Evolutionary conservation across 2,113 vertebrate species (phyloP).

Genomic region (Phalacrocorax pelagicus): DNA sequence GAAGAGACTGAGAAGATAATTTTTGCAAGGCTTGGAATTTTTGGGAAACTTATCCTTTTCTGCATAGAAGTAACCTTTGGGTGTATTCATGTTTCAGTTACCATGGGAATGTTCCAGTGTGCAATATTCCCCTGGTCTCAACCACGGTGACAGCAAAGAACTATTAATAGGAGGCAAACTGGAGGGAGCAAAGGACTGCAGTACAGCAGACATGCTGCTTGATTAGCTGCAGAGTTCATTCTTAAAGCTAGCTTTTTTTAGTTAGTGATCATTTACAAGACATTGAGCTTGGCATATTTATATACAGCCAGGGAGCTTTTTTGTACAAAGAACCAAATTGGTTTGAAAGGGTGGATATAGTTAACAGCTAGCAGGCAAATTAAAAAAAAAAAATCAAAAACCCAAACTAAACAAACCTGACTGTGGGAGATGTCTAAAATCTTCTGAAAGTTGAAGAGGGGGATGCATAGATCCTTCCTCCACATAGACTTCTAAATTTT

Average conservation of each 20-base stretch:
- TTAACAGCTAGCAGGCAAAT: background rate
- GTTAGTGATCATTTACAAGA: background rate
- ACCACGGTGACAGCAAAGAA: background rate
- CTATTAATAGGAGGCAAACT: background rate
- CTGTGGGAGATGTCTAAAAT: background rate
- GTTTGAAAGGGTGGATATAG: background rate
- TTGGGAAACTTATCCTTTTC: background rate
- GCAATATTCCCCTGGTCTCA: background rate
- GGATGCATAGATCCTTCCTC: background rate
- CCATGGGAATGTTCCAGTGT: background rate
- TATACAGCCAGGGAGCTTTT: background rate
- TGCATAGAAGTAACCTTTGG: background rate
- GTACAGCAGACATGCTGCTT: background rate
- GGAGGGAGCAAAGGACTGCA: background rate
- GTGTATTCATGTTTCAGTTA: background rate
- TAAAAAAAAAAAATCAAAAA: background rate
- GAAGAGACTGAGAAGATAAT: background rate
- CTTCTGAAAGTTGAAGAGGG: background rate
- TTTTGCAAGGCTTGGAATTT: background rate
- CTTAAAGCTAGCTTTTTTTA: background rate
- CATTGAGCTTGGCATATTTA: background rate
- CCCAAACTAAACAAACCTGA: background rate
- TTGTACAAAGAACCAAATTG: background rate
- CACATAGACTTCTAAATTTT: background rate
- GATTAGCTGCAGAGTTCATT: background rate